Conservation (phyloP, 2,113 vertebrate species). For the Albula glossodonta region DNA sequence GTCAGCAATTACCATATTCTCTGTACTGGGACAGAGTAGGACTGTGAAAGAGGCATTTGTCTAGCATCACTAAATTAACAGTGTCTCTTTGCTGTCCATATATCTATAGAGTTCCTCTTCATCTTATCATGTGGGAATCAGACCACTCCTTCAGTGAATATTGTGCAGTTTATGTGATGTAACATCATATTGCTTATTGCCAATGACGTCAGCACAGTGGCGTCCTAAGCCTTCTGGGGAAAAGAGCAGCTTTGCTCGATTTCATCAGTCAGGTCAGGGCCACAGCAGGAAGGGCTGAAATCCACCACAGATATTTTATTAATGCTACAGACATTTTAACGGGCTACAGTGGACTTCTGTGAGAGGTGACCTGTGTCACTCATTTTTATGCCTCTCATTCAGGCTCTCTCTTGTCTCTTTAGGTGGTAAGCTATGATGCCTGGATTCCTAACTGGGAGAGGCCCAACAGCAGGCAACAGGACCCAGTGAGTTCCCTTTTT, state of each 20-base stretch:
- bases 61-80: not conserved
- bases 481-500: constrained; percentile 26
- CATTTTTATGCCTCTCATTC: not conserved
- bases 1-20: too few relatives aligned
- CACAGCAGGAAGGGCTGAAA: not conserved
- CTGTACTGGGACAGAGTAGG: too few relatives aligned
- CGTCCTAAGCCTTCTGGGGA: not conserved
- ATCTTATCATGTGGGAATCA: not conserved
- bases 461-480: constrained; percentile 16
- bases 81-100: not conserved
- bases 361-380: not conserved
- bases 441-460: constrained; percentile 28
- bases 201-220: not conserved
- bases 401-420: not conserved
- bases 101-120: not conserved
- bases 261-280: not conserved
- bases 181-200: not conserved
- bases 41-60: too few relatives aligned
- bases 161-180: not conserved
- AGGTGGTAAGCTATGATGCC: constrained; percentile 31
- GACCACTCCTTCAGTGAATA: not conserved
- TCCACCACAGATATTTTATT: not conserved
- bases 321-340: not conserved
- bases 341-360: not conserved
- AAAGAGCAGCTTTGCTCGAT: not conserved